phyloP scores from a whole-genome alignment of 2,113 vertebrate genomes.

The Rhombomys opimus region DNA sequence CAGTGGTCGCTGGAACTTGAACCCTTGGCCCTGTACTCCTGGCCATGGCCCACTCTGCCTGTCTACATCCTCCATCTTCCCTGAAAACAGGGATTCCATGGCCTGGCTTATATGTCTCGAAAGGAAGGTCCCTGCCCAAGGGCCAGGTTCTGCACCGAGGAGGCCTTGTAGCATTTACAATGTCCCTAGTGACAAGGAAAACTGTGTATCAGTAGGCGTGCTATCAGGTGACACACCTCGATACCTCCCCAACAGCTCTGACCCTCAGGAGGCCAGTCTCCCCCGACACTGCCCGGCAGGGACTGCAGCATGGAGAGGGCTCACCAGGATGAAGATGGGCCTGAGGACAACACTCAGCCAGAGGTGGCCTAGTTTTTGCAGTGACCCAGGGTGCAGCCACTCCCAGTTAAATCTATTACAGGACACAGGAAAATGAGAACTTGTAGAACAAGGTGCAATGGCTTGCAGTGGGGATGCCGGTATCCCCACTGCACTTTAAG shows the following conservation, averaged over 20 bases:
- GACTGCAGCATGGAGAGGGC: neutral
- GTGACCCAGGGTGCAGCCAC: neutral
- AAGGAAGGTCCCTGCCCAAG: neutral
- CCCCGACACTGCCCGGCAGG: neutral
- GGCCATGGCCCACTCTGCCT: neutral
- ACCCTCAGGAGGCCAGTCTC: neutral
- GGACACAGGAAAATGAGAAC: neutral
- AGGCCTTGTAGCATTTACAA: slow-evolving; percentile 8
- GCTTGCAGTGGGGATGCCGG: neutral
- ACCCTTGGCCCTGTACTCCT: neutral
- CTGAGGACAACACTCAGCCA: neutral
- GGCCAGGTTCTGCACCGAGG: neutral
- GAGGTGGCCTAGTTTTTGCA: slow-evolving; percentile 52
- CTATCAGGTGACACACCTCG: neutral
- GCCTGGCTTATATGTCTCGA: neutral
- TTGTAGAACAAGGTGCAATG: neutral
- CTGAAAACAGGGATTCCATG: neutral
- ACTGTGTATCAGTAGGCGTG: slow-evolving; percentile 25
- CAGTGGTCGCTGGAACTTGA: neutral
- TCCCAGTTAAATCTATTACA: slow-evolving; percentile 46
- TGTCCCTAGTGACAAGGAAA: neutral
- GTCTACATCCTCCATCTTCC: neutral
- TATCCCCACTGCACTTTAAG: neutral
- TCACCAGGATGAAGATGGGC: neutral
- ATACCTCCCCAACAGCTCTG: neutral